Evolutionary conservation across 2,113 vertebrate species (phyloP).

Genomic region (Ceratotherium simum): DNA sequence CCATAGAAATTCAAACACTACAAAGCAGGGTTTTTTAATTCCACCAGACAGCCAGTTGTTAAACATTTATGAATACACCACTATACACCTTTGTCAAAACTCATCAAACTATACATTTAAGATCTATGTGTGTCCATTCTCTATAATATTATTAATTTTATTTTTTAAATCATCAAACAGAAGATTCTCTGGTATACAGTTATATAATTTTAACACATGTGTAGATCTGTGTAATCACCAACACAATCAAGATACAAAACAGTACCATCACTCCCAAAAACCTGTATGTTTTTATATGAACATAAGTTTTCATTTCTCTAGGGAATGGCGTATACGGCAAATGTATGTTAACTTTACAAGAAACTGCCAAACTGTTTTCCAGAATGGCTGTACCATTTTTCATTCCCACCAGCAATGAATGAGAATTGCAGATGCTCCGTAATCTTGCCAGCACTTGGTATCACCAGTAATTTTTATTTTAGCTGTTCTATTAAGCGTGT

Average conservation of each 20-base stretch:
- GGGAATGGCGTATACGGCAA: background rate
- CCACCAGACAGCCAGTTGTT: background rate
- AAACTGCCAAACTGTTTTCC: background rate
- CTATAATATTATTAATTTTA: background rate
- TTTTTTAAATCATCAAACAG: background rate
- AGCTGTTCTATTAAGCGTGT: background rate
- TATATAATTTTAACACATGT: background rate
- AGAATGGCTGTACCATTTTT: background rate
- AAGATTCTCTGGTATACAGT: background rate
- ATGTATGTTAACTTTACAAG: background rate
- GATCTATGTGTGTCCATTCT: background rate
- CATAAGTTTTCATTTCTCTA: background rate
- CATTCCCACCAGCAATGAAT: no score
- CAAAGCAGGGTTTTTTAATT: background rate
- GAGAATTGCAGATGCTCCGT: background rate
- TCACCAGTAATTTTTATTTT: background rate
- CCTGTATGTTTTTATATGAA: background rate
- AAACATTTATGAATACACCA: background rate
- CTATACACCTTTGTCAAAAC: no score
- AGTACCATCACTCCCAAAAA: background rate
- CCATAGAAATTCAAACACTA: background rate
- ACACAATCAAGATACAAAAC: background rate
- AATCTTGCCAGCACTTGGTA: background rate
- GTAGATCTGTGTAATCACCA: background rate
- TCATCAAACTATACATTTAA: no score